Evolutionary conservation across 2,888 invertebrate species (phyloP).

Genomic region (Tubulanus polymorphus): DNA sequence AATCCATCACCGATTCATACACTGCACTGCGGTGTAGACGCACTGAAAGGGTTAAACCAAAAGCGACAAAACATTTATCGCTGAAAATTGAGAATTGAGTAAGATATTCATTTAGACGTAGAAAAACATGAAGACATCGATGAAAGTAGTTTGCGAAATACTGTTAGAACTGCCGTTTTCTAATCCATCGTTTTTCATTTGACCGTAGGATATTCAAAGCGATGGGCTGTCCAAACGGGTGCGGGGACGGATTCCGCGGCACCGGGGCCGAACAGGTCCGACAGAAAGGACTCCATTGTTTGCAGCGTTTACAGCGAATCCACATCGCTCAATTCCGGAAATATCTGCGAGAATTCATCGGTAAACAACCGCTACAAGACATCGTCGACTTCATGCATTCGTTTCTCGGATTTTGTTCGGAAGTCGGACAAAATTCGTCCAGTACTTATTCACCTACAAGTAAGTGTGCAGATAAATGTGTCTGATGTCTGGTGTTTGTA

Average conservation of each 20-base stretch:
- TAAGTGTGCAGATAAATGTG: conserved; percentile 17
- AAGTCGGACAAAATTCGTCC: conserved; percentile 60
- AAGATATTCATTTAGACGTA: no score
- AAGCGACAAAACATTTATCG: no score
- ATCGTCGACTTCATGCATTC: conserved; percentile 92
- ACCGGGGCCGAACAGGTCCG: conserved; percentile 60
- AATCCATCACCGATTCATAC: no score
- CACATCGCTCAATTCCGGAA: conserved; percentile 64
- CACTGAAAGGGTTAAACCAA: no score
- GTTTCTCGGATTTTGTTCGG: conserved; percentile 91
- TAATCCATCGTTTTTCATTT: no score
- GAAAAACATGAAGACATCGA: no score
- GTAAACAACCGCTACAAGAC: conserved; percentile 68
- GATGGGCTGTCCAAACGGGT: conserved; percentile 92
- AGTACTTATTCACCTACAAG: conserved; percentile 33
- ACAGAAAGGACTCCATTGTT: conserved; percentile 68
- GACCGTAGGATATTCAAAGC: conserved; percentile 76
- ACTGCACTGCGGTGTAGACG: no score
- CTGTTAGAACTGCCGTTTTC: no score
- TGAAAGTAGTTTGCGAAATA: no score
- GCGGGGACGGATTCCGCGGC: conserved; percentile 64
- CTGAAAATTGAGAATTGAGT: no score
- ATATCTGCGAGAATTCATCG: conserved; percentile 70
- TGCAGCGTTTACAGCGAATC: conserved; percentile 71
- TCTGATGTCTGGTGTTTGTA: no score